Evolutionary conservation across 2,888 invertebrate species (phyloP), one percentile per base, ranked within the genome.

Genomic region (Parnassius smintheus): DNA sequence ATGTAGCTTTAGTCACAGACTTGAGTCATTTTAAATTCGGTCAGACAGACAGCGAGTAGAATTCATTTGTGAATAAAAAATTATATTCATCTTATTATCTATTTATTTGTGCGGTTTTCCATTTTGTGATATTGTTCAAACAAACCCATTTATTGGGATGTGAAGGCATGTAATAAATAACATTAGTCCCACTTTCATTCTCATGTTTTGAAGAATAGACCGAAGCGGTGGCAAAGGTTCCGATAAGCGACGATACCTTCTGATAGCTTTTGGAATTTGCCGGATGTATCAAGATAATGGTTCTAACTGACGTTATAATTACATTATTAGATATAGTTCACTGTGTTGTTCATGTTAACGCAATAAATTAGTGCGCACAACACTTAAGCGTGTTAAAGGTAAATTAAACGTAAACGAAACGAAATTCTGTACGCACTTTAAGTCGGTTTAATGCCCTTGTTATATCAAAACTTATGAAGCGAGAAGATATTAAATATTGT

Each of bases 261-360:
- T 72, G 78, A 81, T 83, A 82, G 73, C 81, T 83, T 82, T 75
- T 78, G 78, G 78, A 83, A 86, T 86, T 87, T 85, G 83, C 85
- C 86, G 87, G 86, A 87, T 86, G 84, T 84, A 73, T 72, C 64
- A 69, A 73, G 77, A 80, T 82, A 81, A 75, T 72, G 66, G 72
- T 69, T 75, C 68, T 74, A 75, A 78, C 71, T 78, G 76, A 75
- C 73, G 73, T 65, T 72, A 66, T 65, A 68, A 68, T 68, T 70
- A 71, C 67, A 64, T 51, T 56, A 59, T 60, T 59, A 72, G 70
- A 73, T 75, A 77, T 59, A 59, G 59, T 55, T 55, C 62, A 49
- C 53, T 54, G 51, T 57, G 51, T 57, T 54, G 58, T 56, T 59
- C 41, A 56, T 18, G 62, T 50, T 60, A 64, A 56, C 35, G 45